Evolutionary conservation across 2,113 vertebrate species (phyloP), one percentile per base, ranked within the genome.

Genomic region (Lagopus leucura): DNA sequence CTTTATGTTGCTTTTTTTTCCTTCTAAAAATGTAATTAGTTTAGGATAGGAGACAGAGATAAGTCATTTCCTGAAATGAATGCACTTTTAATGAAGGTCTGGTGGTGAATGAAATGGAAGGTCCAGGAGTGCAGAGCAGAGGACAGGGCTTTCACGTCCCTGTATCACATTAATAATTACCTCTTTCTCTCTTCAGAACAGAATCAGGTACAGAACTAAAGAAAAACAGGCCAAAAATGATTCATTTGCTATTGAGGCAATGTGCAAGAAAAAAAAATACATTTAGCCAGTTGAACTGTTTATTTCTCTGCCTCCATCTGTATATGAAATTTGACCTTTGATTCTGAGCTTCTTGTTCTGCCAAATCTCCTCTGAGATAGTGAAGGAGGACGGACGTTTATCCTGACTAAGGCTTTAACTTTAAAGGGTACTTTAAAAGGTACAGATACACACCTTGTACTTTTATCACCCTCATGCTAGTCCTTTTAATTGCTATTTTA

Each of bases 101-200:
- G 48, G 36, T 75, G 91, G 95, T 92, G 93, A 79, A 91, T 94
- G 94, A 96, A 98, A 91, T 96, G 89, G 82, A 88, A 86, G 78
- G 65, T 60, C 20, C 20, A 40, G 34, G 43, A 8, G 19, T 21
- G 7, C 24, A 61, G 47, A 86, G 67, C 58, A 82, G 76, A 57
- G 40, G 13, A 70, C 25, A 4, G 64, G 21, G 21, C 84, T 71
- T 11, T 75, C 75, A 74, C 48, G 45, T 47, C 80, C 55, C 92
- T 76, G 77, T 50, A 95, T 95, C 48, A 64, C 95, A 71, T 22
- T 43, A 87, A 95, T 90, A 96, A 92, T 96, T 86, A 90, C 85
- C 91, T 94, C 71, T 95, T 96, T 86, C 94, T 97, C 84, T 96
- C 96, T 97, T 90, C 94, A 97, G 95, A 98, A 97, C 94, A 97